A percentile compares a stretch with the other conserved stretches of the same genome.
phyloP scores from a whole-genome alignment of 2,888 invertebrate genomes.

The Epistrophe eligans region DNA sequence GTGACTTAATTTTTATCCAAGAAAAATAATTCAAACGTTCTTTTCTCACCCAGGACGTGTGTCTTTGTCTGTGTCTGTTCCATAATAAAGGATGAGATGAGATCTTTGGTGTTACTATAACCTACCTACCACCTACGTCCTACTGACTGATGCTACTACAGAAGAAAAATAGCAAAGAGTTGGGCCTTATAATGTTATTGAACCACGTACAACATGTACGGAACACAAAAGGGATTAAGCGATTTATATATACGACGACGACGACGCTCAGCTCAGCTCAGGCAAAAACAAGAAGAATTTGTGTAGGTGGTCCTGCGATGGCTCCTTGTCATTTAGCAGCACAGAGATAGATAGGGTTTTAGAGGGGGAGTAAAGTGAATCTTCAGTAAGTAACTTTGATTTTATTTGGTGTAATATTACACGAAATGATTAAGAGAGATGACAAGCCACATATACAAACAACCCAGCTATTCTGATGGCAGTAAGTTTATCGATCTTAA shows the following conservation, averaged over 20 bases:
- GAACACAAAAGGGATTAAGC: slow-evolving; percentile 74
- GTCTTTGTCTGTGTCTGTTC: slow-evolving; percentile 13
- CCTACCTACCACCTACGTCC: not conserved
- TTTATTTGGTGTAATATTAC: slow-evolving; percentile 39
- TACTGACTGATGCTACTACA: not conserved
- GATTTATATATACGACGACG: slow-evolving; percentile 67
- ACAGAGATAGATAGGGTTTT: not conserved
- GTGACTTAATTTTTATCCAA: slow-evolving; percentile 82
- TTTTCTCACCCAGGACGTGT: slow-evolving; percentile 16
- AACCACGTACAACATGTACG: slow-evolving; percentile 74
- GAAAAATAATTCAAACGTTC: slow-evolving; percentile 68
- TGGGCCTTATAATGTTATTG: slow-evolving; percentile 67
- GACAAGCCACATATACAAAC: not conserved
- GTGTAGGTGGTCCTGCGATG: not conserved
- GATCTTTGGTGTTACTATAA: slow-evolving; percentile 2
- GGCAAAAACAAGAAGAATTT: slow-evolving; percentile 17
- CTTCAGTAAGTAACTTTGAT: slow-evolving; percentile 70
- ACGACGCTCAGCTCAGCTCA: slow-evolving; percentile 51
- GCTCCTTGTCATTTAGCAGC: slow-evolving; percentile 24
- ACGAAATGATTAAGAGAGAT: slow-evolving; percentile 34
- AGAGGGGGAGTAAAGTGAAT: slow-evolving; percentile 41
- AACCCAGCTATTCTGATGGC: not conserved
- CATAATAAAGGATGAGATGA: slow-evolving; percentile 14
- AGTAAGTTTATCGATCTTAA: slow-evolving; percentile 69
- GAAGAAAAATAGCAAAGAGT: slow-evolving; percentile 52